Evolutionary conservation across 2,888 invertebrate species (phyloP), one percentile per base, ranked within the genome.

Genomic region (Euplagia quadripunctaria): DNA sequence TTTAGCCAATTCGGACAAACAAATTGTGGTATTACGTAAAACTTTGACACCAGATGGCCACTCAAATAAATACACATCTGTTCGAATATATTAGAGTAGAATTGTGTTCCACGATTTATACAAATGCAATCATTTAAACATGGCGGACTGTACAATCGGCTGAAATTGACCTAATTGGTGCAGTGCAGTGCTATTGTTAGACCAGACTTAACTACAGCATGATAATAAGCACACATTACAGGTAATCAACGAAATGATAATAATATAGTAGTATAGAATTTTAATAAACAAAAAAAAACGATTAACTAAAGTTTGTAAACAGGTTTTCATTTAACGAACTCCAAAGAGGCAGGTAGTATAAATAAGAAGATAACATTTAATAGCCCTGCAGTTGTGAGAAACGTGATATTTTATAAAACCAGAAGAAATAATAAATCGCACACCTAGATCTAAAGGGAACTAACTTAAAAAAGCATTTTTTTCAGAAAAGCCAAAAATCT

Each of bases 121-220:
- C 46, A 41, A 64, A 72, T 49, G 42, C 58, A 58, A 69, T 65
- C 72, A 63, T 52, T 55, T 68, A 64, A 79, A 82, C 75, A 76
- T 78, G 82, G 78, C 76, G 66, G 75, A 67, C 79, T 74, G 9
- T 75, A 72, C 69, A 81, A 63, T 76, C 69, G 42, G 63, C 31
- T 41, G 69, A 75, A 76, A 67, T 72, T 84, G 84, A 82, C 84
- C 84, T 82, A 82, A 82, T 82, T 82, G 63, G 63, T 82, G 68
- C 73, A 74, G 20, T 77, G 82, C 79, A 81, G 64, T 68, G 74
- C 72, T 75, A 84, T 75, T 79, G 79, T 75, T 76, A 51, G 68
- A 76, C 66, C 55, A 72, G 63, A 76, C 74, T 70, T 52, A 11
- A 63, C 12, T 55, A 58, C 64, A 46, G 58, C 49, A 49, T 64